A percentile compares a stretch with the other conserved stretches of the same genome.
phyloP scores from a whole-genome alignment of 2,888 invertebrate species.

The Sussaba pulchella region DNA sequence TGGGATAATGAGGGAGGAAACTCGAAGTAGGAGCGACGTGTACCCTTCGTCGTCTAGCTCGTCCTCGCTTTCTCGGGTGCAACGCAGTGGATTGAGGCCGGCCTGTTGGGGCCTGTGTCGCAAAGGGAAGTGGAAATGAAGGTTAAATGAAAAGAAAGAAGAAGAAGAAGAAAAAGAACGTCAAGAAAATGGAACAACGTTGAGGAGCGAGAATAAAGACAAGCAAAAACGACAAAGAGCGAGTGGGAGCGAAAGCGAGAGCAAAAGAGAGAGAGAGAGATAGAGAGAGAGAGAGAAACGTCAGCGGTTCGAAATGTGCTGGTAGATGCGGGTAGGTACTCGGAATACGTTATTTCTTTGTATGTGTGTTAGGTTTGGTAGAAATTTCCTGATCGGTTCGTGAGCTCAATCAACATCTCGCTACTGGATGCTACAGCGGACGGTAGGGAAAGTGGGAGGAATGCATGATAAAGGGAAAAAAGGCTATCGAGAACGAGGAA shows the following conservation, averaged over 20 bases:
- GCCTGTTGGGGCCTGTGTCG: constrained; percentile 37
- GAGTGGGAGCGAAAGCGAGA: too few species aligned
- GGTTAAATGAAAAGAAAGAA: constrained; percentile 54
- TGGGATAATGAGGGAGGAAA: constrained; percentile 65
- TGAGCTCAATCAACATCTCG: constrained; percentile 69
- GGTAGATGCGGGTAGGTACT: constrained; percentile 64
- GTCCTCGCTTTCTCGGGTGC: constrained; percentile 55
- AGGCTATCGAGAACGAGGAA: not conserved
- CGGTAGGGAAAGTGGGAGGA: constrained; percentile 8
- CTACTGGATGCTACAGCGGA: not conserved
- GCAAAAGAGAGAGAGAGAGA: too few species aligned
- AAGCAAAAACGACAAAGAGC: constrained; percentile 40
- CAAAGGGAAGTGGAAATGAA: constrained; percentile 60
- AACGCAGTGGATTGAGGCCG: constrained; percentile 51
- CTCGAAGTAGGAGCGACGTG: constrained; percentile 60
- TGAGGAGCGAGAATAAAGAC: constrained; percentile 37
- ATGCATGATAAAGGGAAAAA: constrained; percentile 21
- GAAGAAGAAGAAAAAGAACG: constrained; percentile 27
- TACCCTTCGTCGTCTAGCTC: constrained; percentile 50
- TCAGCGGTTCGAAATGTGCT: constrained; percentile 23
- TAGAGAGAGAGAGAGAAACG: not conserved
- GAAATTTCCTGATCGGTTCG: constrained; percentile 71
- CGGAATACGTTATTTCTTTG: constrained; percentile 70
- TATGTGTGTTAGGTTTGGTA: constrained; percentile 15
- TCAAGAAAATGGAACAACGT: constrained; percentile 24